Conservation (phyloP, 2,113 vertebrate genomes). For the Mustela nigripes region DNA sequence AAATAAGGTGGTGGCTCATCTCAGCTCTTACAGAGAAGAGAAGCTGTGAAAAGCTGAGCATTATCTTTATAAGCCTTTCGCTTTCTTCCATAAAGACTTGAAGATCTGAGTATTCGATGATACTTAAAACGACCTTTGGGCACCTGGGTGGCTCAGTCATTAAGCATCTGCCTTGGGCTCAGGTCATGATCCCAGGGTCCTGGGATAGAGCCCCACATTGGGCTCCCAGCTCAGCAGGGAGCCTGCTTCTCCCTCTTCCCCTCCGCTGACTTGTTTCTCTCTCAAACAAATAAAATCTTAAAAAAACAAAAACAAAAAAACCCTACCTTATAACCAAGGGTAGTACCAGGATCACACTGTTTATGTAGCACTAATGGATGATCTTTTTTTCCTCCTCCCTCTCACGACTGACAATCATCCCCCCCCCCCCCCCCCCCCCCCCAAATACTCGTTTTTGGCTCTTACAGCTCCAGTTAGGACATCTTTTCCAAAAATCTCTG, state of each 20-base stretch:
- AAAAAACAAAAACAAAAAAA: no score
- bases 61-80: constrained; percentile 8
- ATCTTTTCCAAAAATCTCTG: background rate
- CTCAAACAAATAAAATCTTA: no score
- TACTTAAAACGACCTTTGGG: background rate
- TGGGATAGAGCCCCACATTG: no score
- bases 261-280: no score
- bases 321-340: background rate
- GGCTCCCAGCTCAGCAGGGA: no score
- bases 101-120: background rate
- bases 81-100: background rate
- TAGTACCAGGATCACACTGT: background rate
- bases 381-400: background rate
- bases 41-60: background rate
- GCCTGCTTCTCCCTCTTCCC: no score
- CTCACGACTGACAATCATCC: background rate
- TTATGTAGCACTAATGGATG: background rate
- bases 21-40: background rate
- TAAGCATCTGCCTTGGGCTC: no score
- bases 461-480: background rate
- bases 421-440: no score
- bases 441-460: background rate
- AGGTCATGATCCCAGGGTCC: no score
- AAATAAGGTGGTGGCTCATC: background rate
- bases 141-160: no score